A percentile compares a stretch with the other conserved stretches of the same genome.
Conservation (phyloP, 2,888 invertebrate species). For the Apodemia zela region DNA sequence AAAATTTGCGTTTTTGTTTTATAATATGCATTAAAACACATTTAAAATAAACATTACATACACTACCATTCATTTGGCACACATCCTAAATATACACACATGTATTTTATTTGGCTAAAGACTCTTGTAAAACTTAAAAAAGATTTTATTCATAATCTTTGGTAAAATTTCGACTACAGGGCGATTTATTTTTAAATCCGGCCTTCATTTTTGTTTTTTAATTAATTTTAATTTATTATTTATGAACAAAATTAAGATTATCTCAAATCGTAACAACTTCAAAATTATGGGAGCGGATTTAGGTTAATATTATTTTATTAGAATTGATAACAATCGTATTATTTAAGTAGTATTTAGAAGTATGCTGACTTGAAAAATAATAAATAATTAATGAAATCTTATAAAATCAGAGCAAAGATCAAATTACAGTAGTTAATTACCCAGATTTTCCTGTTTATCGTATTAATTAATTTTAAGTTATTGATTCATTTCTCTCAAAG, state of each 20-base stretch:
- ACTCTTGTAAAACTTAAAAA: no score
- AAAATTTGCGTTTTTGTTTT: no score
- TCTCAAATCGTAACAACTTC: background rate
- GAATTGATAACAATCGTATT: background rate
- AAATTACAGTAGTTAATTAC: background rate
- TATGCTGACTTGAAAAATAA: background rate
- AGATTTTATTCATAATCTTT: no score
- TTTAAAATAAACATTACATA: no score
- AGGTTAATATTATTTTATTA: background rate
- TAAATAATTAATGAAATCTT: background rate
- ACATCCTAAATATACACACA: no score
- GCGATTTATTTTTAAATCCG: no score
- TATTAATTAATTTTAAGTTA: background rate
- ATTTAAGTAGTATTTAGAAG: background rate
- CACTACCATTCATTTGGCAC: no score
- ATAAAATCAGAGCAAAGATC: background rate
- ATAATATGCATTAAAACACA: no score
- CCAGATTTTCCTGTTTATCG: background rate
- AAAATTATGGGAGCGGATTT: background rate
- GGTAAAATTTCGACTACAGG: no score
- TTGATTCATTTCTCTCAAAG: background rate
- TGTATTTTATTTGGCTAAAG: no score
- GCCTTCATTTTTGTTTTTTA: background rate
- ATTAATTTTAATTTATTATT: background rate
- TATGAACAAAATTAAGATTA: background rate